Conservation (phyloP, 2,888 invertebrate species). For the Endotricha flammealis region DNA sequence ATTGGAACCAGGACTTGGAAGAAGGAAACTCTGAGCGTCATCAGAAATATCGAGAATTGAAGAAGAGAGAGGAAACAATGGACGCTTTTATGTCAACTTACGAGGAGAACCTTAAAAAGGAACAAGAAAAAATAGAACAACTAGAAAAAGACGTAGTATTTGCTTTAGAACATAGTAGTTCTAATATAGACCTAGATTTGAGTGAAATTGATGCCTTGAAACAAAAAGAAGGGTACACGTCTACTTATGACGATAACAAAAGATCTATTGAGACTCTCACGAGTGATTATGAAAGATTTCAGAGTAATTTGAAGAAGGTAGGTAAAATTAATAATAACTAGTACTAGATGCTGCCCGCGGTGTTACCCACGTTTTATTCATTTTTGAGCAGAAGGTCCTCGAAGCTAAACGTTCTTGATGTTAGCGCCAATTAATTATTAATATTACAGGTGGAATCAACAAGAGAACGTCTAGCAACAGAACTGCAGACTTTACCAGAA, state of each 20-base stretch:
- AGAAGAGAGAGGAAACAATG: constrained; percentile 89
- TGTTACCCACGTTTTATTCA: no score
- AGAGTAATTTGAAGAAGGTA: constrained; percentile 80
- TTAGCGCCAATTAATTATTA: no score
- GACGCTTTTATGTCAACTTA: constrained; percentile 84
- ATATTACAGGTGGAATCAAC: constrained; percentile 62
- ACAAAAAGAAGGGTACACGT: constrained; percentile 61
- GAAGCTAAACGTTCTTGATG: no score
- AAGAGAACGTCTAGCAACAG: constrained; percentile 65
- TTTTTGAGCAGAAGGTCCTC: no score
- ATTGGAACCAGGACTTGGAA: constrained; percentile 82
- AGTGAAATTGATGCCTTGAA: constrained; percentile 72
- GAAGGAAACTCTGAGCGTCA: constrained; percentile 85
- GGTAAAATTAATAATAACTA: no score
- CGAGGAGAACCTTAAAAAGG: constrained; percentile 80
- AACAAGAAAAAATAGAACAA: constrained; percentile 79
- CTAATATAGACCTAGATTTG: constrained; percentile 80
- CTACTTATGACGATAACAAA: constrained; percentile 68
- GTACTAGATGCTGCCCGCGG: no score
- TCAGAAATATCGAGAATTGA: constrained; percentile 87
- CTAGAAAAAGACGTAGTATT: constrained; percentile 81
- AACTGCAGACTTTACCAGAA: constrained; percentile 82
- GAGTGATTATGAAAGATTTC: constrained; percentile 78
- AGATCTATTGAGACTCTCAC: constrained; percentile 62
- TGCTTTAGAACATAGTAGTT: constrained; percentile 82